A percentile compares a stretch with the other conserved stretches of the same genome.
These are phyloP conservation scores for Agrotis clavis DNA, from an alignment of 2,888 invertebrate genomes.

Conservation along the genomic window DNA sequence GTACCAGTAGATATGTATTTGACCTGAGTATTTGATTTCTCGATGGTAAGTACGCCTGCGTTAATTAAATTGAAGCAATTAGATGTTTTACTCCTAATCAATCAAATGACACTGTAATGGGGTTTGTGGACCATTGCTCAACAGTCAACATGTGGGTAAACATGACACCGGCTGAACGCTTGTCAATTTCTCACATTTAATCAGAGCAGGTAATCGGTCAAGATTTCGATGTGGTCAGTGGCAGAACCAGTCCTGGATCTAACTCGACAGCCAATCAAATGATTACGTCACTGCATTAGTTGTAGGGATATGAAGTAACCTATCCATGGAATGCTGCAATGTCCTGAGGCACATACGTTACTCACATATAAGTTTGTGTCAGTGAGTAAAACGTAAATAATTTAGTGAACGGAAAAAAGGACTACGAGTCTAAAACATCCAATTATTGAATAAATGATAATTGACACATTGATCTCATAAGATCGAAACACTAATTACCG, in stretches of 20 bases:
- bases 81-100: constrained; percentile 45
- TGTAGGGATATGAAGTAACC: constrained; percentile 75
- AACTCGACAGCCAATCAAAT: constrained; percentile 70
- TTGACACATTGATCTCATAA: background rate
- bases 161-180: constrained; percentile 42
- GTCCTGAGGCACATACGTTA: constrained; percentile 52
- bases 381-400: constrained; percentile 27
- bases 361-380: constrained; percentile 29
- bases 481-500: constrained; percentile 1
- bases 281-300: constrained; percentile 70
- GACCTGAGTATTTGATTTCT: background rate
- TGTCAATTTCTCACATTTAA: constrained; percentile 68
- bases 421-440: constrained; percentile 3
- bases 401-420: constrained; percentile 21
- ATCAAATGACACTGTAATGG: constrained; percentile 51
- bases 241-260: constrained; percentile 71
- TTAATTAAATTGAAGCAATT: constrained; percentile 43
- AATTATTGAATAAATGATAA: background rate
- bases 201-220: constrained; percentile 67
- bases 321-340: constrained; percentile 61
- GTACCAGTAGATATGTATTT: background rate
- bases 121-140: constrained; percentile 63
- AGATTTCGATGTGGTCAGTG: constrained; percentile 68
- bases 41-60: constrained; percentile 7
- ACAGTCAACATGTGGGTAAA: constrained; percentile 41